Evolutionary conservation across 2,888 invertebrate genomes (phyloP), one percentile per base, ranked within the genome.

Genomic region (Drosophila borborema): DNA sequence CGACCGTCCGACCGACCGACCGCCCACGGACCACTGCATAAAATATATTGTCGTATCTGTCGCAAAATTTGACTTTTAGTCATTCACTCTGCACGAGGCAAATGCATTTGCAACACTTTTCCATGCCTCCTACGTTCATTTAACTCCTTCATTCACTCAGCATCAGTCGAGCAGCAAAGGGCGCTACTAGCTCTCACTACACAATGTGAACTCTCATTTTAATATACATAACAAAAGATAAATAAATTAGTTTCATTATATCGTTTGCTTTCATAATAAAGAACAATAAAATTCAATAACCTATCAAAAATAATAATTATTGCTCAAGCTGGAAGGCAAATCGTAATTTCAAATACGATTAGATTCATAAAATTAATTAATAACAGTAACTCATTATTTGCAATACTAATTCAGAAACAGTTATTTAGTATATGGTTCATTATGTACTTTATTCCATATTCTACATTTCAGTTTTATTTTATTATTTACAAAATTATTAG

Each of bases 41-140:
- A 77, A 85, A 85, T 86, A 85, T 81, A 81, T 77, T 80, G 73
- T 80, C 73, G 64, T 77, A 79, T 81, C 59, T 89, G 84, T 84
- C 87, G 85, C 85, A 60, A 71, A 84, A 81, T 84, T 80, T 77
- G 67, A 86, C 77, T 89, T 73, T 81, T 60, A 73, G 79, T 83
- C 87, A 83, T 73, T 83, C 71, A 83, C 72, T 80, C 51, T 74
- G 70, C 64, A 64, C 20, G 56, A 64, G 54, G n/a, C 60, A 43
- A 64, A 43, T 58, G 77, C 58, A 70, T 65, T 58, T 64, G 49
- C 60, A 66, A 54, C 61, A 75, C 63, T 71, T 40, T 53, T 54
- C 16, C 48, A 8, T 16, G 10, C 46, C 43, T 31, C 51, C 64
- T 31, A 45, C 60, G 49, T 20, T 36, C 58, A 28, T 28, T 31